Evolutionary conservation across 2,797 vertebrate species (phyloP).

Genomic region (Etheostoma nigrum): DNA sequence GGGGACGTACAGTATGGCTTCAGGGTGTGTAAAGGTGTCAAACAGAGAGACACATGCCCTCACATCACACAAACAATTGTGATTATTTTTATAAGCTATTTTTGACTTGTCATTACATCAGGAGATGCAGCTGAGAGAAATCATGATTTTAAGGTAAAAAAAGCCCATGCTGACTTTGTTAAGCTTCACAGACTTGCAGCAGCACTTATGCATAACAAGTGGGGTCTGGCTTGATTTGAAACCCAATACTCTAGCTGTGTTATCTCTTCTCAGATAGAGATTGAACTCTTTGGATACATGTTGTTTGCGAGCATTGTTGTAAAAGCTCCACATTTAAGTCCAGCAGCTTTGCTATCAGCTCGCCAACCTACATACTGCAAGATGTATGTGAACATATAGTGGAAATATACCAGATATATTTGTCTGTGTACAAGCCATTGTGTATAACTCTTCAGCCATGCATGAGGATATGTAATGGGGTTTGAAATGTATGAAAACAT

Average conservation of each 20-base stretch:
- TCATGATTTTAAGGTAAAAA: conserved; percentile 48
- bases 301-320: conserved; percentile 53
- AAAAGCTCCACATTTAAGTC: conserved; percentile 46
- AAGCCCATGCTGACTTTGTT: conserved; percentile 43
- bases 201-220: conserved; percentile 51
- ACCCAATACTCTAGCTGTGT: conserved; percentile 55
- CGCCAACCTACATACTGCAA: conserved; percentile 64
- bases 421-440: conserved; percentile 71
- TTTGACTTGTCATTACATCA: conserved; percentile 65
- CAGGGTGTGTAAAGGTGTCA: conserved; percentile 49
- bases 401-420: conserved; percentile 65
- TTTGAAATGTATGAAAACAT: conserved; percentile 59
- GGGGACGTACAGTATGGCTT: conserved; percentile 5
- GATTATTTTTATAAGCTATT: conserved; percentile 83
- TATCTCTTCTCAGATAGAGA: conserved; percentile 51
- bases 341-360: conserved; percentile 55
- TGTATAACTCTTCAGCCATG: conserved; percentile 70
- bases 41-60: conserved; percentile 31
- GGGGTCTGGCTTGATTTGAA: conserved; percentile 60
- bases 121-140: conserved; percentile 48
- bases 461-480: conserved; percentile 57
- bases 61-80: conserved; percentile 27
- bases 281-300: conserved; percentile 52
- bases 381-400: conserved; percentile 69
- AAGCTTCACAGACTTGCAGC: conserved; percentile 62